Base-by-base conservation (phyloP, 1,140 invertebrate genomes). In the Diabrotica undecimpunctata region DNA sequence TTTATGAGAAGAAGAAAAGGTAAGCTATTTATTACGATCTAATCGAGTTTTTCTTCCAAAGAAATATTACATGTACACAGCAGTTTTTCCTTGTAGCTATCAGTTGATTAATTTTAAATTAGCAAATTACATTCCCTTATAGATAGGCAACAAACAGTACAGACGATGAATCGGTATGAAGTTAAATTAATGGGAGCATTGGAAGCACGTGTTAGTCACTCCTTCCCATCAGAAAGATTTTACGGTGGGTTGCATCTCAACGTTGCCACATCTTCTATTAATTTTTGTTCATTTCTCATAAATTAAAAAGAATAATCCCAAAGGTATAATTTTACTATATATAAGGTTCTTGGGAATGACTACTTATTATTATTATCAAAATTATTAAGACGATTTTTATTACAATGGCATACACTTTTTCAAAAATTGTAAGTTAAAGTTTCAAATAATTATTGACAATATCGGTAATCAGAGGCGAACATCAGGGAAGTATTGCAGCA, bases 1-100 rank as follows among this genome's bases (percentile, higher is more conserved):
- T 60, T 37, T 12, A 64, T 65, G n/a, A 64, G 69, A 62, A 69
- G 62, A 61, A 61, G 63, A 50, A 71, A 63, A 70, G 73, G 73
- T 74, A 69, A 72, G 69, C 25, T 54, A 35, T 25, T 11, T 54
- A 13, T 54, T 54, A 10, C 9, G 46, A 12, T 51, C 9, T 51
- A 51, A 25, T 25, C 25, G 25, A 25, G 25, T 25, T 25, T 25
- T 25, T 25, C 25, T 25, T 25, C 25, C 4, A 25, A 4, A 25
- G 25, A 25, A 25, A 25, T 51, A 10, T 51, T 10, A 11, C 9
- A 51, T 51, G 46, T 51, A 51, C 12, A 11, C 9, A 12, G 46
- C 46, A 51, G 12, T 51, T 51, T 51, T 51, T 51, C 46, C 9
- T 51, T 51, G 1, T 25, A 25, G 11, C 51, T 52, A 5, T 12